Evolutionary conservation across 2,113 vertebrate genomes (phyloP).

Genomic region (Alaudala cheleensis): DNA sequence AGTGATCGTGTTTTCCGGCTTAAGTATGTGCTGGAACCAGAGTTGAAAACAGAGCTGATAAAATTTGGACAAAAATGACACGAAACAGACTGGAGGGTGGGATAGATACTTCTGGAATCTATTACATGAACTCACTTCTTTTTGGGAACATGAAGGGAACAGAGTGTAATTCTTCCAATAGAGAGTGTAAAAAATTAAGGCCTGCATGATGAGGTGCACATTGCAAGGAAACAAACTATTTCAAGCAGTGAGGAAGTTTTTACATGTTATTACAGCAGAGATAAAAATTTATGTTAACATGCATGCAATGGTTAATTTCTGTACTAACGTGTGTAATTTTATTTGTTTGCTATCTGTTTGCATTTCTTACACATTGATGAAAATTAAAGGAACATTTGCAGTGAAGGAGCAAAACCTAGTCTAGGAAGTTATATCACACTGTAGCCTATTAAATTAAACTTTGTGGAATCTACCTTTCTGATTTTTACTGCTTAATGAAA

Average conservation of each 20-base stretch:
- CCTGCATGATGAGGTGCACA: not conserved
- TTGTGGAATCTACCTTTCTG: not conserved
- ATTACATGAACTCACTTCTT: not conserved
- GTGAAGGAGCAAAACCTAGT: not conserved
- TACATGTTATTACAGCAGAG: not conserved
- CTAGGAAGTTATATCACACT: not conserved
- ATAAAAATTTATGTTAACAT: not conserved
- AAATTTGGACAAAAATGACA: not conserved
- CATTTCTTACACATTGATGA: not conserved
- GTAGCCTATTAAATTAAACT: not conserved
- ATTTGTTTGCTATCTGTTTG: not conserved
- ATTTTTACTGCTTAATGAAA: conserved; percentile 22
- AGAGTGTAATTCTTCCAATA: not conserved
- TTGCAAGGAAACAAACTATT: not conserved
- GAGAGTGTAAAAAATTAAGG: not conserved
- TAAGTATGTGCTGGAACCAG: not conserved
- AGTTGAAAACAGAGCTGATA: not conserved
- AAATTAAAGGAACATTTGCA: not conserved
- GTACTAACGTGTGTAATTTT: not conserved
- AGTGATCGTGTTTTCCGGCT: not conserved
- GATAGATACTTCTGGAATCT: not conserved
- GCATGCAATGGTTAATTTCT: not conserved
- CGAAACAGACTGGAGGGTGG: not conserved
- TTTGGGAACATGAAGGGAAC: not conserved
- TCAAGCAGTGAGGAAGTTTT: not conserved